Evolutionary conservation across 2,888 invertebrate species (phyloP).

Genomic region (Neocrepidodera transversa): DNA sequence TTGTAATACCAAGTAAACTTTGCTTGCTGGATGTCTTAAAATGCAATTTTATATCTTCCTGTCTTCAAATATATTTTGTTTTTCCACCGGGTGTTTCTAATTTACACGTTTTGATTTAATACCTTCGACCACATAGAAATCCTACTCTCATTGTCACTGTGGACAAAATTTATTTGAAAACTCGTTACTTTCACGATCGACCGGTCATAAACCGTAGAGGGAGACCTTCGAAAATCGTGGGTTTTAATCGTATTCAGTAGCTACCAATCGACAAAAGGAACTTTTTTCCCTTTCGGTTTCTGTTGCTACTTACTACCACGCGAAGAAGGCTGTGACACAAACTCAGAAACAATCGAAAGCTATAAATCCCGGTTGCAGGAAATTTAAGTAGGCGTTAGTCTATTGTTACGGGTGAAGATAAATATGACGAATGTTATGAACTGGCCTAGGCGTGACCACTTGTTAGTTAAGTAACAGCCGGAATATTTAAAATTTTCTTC

Average conservation of each 20-base stretch:
- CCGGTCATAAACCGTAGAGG: not conserved
- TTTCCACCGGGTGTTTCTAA: too few relatives aligned
- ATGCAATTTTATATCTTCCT: too few relatives aligned
- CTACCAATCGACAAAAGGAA: slow-evolving; percentile 11
- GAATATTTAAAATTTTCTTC: too few relatives aligned
- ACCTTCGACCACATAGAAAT: not conserved
- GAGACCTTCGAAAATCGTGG: slow-evolving; percentile 9
- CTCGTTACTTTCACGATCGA: slow-evolving; percentile 6
- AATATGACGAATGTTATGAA: slow-evolving; percentile 20
- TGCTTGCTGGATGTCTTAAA: too few relatives aligned
- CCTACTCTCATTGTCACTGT: slow-evolving; percentile 4
- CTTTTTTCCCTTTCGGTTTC: slow-evolving; percentile 16
- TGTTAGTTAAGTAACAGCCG: too few relatives aligned
- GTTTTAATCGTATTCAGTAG: slow-evolving; percentile 28
- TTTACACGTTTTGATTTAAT: not conserved
- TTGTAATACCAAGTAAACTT: too few relatives aligned
- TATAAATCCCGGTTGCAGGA: slow-evolving; percentile 20
- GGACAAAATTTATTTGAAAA: slow-evolving; percentile 14
- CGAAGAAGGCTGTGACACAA: slow-evolving; percentile 14
- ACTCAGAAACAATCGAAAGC: slow-evolving; percentile 23
- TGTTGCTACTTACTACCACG: slow-evolving; percentile 5
- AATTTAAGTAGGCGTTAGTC: slow-evolving; percentile 16
- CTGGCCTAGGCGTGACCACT: slow-evolving; percentile 13
- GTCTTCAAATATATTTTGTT: too few relatives aligned
- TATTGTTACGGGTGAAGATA: slow-evolving; percentile 13